Conservation (phyloP, 2,888 invertebrate genomes). For the Perdita meconis region DNA sequence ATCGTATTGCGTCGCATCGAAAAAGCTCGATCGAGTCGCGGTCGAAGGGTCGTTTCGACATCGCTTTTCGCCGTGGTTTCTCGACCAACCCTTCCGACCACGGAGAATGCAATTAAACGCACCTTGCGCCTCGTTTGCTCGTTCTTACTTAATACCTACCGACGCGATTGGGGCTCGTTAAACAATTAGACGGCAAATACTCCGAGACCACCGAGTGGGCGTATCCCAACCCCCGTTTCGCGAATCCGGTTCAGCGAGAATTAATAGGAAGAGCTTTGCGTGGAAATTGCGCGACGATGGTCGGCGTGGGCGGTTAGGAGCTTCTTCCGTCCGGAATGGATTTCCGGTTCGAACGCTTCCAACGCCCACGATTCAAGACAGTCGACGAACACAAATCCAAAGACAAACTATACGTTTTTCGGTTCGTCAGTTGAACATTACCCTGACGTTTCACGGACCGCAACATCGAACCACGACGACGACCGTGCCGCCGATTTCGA, state of each 20-base stretch:
- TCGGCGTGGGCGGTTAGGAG: conserved; percentile 60
- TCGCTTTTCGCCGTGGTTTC: too few relatives aligned
- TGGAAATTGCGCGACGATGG: conserved; percentile 39
- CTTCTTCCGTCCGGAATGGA: conserved; percentile 31
- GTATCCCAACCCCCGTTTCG: conserved; percentile 72
- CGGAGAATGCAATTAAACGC: conserved; percentile 47
- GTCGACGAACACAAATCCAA: too few relatives aligned
- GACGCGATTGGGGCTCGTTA: conserved; percentile 60
- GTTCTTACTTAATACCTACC: conserved; percentile 30
- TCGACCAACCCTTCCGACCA: too few relatives aligned
- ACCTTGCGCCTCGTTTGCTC: conserved; percentile 29
- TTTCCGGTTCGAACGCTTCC: conserved; percentile 31
- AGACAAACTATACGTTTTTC: too few relatives aligned
- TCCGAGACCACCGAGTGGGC: conserved; percentile 61
- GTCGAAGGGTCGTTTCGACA: conserved; percentile 7
- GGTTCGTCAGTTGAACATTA: conserved; percentile 76
- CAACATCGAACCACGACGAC: conserved; percentile 76
- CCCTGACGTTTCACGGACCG: conserved; percentile 77
- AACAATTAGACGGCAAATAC: conserved; percentile 64
- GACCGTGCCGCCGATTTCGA: conserved; percentile 68
- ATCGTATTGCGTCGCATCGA: too few relatives aligned
- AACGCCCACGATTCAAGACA: conserved; percentile 18
- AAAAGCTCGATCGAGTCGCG: conserved; percentile 7
- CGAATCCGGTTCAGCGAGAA: conserved; percentile 72
- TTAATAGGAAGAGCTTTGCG: conserved; percentile 68